Conservation (phyloP, 2,113 vertebrate genomes). For the Ivindomyrus marchei region DNA sequence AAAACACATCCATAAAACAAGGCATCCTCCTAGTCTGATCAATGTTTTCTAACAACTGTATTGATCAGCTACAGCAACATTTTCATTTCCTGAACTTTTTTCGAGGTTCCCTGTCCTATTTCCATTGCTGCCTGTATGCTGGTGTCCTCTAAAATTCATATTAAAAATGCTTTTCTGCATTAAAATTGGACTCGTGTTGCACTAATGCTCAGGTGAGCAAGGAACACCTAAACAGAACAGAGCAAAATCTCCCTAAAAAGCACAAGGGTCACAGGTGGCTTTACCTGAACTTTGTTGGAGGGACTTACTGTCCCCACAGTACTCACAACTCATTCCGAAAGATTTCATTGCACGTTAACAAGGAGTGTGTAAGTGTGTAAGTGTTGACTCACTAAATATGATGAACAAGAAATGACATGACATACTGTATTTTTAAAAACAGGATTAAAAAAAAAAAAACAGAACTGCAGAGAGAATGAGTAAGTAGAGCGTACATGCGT, state of each 20-base stretch:
- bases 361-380: neutral
- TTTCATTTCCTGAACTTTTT: slow-evolving; percentile 6
- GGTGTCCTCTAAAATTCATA: neutral
- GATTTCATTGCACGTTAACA: neutral
- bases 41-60: slow-evolving; percentile 3
- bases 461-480: neutral
- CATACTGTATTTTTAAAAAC: neutral
- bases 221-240: neutral
- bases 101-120: neutral
- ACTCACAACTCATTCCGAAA: neutral
- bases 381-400: neutral
- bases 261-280: neutral
- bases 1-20: neutral
- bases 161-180: neutral
- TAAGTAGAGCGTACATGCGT: neutral
- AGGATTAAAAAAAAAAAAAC: neutral
- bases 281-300: neutral
- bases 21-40: neutral
- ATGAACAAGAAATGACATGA: neutral
- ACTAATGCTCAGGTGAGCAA: neutral
- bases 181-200: neutral
- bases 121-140: neutral
- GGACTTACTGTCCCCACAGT: neutral
- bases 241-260: neutral
- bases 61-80: neutral